Evolutionary conservation across 2,888 invertebrate genomes (phyloP).

Genomic region (Andrena hattorfiana): DNA sequence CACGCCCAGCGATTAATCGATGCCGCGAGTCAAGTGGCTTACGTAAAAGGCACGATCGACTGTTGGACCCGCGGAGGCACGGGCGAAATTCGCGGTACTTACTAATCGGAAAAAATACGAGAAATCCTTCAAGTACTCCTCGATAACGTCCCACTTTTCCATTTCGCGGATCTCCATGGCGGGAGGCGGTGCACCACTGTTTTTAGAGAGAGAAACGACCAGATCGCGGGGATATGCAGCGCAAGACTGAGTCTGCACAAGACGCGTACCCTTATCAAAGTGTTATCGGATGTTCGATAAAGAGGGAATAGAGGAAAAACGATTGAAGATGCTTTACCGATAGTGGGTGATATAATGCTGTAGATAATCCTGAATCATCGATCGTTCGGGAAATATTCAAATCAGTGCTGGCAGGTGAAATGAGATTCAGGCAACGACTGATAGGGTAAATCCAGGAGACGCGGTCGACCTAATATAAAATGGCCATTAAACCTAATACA

Average conservation of each 20-base stretch:
- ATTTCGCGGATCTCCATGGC: conserved; percentile 76
- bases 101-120: conserved; percentile 67
- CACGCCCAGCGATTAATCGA: conserved; percentile 41
- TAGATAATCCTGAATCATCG: no score
- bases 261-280: conserved; percentile 54
- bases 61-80: background rate
- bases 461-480: no score
- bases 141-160: conserved; percentile 74
- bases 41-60: conserved; percentile 38
- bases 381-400: no score
- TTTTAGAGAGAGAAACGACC: background rate
- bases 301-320: conserved; percentile 17
- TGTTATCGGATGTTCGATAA: conserved; percentile 63
- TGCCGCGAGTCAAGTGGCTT: conserved; percentile 20
- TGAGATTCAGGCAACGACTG: no score
- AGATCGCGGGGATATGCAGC: background rate
- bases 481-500: no score
- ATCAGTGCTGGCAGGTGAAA: no score
- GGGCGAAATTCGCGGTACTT: conserved; percentile 62
- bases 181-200: background rate
- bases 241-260: conserved; percentile 45
- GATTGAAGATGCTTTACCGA: no score
- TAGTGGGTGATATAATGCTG: no score
- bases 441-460: no score
- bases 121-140: conserved; percentile 77